A percentile compares a stretch with the other conserved stretches of the same genome.
phyloP scores from a whole-genome alignment of 2,113 vertebrate species.

The Nymphicus hollandicus region DNA sequence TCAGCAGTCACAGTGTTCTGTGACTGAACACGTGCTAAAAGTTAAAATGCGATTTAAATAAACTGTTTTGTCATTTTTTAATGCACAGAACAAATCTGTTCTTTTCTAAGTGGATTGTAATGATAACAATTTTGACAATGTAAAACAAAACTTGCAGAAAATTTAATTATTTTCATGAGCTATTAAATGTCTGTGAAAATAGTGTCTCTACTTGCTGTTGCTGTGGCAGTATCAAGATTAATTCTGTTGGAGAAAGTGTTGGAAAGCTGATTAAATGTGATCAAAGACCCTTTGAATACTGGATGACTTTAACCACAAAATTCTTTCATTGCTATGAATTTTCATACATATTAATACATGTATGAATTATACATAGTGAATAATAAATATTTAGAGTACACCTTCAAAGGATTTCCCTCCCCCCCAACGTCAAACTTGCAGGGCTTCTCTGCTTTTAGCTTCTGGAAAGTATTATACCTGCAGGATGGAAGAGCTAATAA shows the following conservation, averaged over 20 bases:
- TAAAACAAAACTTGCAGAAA: background rate
- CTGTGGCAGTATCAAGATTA: background rate
- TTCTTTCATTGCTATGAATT: background rate
- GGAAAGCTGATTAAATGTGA: background rate
- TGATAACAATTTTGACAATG: background rate
- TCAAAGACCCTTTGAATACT: background rate
- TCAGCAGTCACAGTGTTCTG: background rate
- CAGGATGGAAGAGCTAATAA: background rate
- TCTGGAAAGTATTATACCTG: background rate
- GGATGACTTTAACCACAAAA: background rate
- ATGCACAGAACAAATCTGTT: background rate
- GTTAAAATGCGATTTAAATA: background rate
- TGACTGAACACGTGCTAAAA: background rate
- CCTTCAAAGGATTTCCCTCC: background rate
- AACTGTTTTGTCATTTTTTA: background rate
- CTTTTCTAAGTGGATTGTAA: background rate
- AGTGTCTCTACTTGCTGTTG: background rate
- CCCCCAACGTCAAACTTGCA: background rate
- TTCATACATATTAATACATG: background rate
- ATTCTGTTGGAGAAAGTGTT: background rate
- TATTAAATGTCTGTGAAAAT: background rate
- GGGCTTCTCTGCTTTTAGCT: background rate
- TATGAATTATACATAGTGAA: background rate
- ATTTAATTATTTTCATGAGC: background rate
- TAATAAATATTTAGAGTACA: background rate